Conservation (phyloP, 2,797 vertebrate species). For the Pelochelys cantorii region DNA sequence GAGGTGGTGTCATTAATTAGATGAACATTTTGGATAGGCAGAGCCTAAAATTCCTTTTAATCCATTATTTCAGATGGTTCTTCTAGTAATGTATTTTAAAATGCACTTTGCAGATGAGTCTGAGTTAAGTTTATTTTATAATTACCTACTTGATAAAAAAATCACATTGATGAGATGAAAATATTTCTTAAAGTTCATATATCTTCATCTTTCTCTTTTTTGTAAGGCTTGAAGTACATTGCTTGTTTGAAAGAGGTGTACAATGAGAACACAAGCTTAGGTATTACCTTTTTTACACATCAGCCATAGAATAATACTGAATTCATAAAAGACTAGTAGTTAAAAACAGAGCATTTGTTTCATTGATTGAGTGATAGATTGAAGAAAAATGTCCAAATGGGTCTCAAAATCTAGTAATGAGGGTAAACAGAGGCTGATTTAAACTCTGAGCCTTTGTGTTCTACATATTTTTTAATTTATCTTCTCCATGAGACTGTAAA, state of each 20-base stretch:
- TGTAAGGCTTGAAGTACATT: neutral
- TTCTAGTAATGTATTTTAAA: conserved; percentile 33
- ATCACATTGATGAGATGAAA: neutral
- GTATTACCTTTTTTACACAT: neutral
- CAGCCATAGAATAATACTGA: neutral
- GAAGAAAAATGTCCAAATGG: neutral
- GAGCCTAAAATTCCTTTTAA: conserved; percentile 19
- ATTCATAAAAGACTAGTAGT: neutral
- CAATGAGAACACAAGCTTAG: neutral
- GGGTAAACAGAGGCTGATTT: neutral
- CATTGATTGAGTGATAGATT: neutral
- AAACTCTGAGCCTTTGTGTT: neutral
- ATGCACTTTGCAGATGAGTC: conserved; percentile 35
- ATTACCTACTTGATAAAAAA: neutral
- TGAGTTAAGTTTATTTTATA: neutral
- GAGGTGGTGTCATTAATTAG: conserved; percentile 9
- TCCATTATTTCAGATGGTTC: conserved; percentile 34
- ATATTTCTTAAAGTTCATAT: neutral
- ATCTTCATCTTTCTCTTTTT: neutral
- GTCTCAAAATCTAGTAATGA: neutral
- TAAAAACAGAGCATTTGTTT: neutral
- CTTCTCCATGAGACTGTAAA: neutral
- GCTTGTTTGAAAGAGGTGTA: neutral
- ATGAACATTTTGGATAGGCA: neutral
- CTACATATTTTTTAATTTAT: neutral